phyloP scores from a whole-genome alignment of 2,113 vertebrate genomes.

The Pimephales promelas region DNA sequence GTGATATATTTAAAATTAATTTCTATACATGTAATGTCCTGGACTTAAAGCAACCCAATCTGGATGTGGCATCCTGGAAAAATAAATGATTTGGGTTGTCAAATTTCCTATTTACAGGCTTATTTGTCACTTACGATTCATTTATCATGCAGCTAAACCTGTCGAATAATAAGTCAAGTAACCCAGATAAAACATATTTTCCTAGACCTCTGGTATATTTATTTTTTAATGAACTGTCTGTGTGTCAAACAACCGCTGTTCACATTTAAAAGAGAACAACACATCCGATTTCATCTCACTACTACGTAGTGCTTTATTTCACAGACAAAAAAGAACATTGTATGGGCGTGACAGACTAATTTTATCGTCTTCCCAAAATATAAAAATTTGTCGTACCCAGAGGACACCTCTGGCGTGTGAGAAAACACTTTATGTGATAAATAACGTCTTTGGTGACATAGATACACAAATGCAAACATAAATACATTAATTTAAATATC shows the following conservation, averaged over 20 bases:
- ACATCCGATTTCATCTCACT: conserved; percentile 40
- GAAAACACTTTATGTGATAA: conserved; percentile 63
- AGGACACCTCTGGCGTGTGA: conserved; percentile 45
- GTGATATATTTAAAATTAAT: no score
- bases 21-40: no score
- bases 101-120: neutral
- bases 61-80: neutral
- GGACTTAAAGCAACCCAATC: neutral
- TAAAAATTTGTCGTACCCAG: conserved; percentile 33
- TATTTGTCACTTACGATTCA: neutral
- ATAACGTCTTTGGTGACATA: conserved; percentile 73
- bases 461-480: conserved; percentile 64
- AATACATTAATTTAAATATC: conserved; percentile 72
- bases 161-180: neutral
- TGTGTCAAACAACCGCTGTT: neutral
- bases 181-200: neutral
- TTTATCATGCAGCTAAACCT: neutral
- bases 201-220: neutral
- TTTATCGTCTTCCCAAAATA: conserved; percentile 59
- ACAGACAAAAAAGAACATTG: conserved; percentile 63
- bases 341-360: conserved; percentile 65
- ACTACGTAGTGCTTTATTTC: conserved; percentile 73
- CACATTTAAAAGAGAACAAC: conserved; percentile 34
- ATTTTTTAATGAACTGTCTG: neutral
- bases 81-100: neutral